Conservation (phyloP, 2,797 vertebrate species). For the Sphenodon punctatus region DNA sequence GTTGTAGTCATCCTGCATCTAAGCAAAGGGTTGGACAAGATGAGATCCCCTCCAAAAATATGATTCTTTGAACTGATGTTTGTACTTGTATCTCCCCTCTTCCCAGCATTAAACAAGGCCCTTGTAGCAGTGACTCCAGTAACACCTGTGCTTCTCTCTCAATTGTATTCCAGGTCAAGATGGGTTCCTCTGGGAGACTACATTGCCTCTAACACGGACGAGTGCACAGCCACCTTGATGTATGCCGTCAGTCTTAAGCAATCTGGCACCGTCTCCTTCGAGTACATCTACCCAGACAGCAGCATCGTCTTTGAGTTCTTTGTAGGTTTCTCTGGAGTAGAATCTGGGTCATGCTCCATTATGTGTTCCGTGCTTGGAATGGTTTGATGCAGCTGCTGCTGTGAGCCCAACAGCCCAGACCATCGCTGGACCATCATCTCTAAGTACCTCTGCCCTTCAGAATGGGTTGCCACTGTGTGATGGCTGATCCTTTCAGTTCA, state of each 20-base stretch:
- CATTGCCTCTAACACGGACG: slow-evolving; percentile 91
- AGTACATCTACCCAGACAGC: slow-evolving; percentile 92
- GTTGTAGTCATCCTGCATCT: no score
- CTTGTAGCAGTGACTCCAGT: neutral
- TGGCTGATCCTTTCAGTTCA: no score
- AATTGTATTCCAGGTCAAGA: slow-evolving; percentile 80
- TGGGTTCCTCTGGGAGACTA: slow-evolving; percentile 89
- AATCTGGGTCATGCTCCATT: neutral
- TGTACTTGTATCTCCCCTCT: neutral
- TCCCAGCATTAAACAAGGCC: neutral
- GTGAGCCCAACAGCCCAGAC: no score
- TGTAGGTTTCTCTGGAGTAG: slow-evolving; percentile 74
- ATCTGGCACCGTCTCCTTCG: slow-evolving; percentile 86
- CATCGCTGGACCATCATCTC: no score
- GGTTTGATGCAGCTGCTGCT: no score
- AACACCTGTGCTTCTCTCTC: neutral
- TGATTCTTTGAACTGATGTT: neutral
- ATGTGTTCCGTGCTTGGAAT: neutral
- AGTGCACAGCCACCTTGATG: slow-evolving; percentile 91
- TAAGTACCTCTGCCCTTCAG: no score
- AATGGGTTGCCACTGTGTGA: no score
- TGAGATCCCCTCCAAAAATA: no score
- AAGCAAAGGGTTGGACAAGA: no score
- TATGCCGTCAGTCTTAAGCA: slow-evolving; percentile 93
- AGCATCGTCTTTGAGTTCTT: slow-evolving; percentile 95